Percentiles rank a stretch among this genome's conserved stretches.
Evolutionary conservation across 2,888 invertebrate species (phyloP).

Genomic region (Mesoligia furuncula): DNA sequence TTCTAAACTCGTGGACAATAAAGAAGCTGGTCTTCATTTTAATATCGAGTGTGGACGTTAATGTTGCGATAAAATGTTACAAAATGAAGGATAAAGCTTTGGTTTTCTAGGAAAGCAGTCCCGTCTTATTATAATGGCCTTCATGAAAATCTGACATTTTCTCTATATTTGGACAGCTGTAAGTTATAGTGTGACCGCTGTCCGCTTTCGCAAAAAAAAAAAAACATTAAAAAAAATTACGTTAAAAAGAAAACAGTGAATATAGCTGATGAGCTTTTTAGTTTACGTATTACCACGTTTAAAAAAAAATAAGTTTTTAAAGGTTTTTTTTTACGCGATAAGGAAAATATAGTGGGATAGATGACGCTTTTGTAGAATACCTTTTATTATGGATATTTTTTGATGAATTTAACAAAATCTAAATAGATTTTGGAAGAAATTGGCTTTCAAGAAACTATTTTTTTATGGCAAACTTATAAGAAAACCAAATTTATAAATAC

Average conservation of each 20-base stretch:
- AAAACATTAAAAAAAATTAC: too few species aligned
- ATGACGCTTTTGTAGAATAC: background rate
- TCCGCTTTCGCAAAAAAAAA: too few species aligned
- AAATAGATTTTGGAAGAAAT: background rate
- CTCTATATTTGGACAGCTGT: too few species aligned
- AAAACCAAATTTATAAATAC: background rate
- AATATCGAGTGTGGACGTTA: conserved; percentile 45
- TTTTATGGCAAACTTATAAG: background rate
- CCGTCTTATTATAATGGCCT: background rate
- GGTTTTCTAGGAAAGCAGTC: background rate
- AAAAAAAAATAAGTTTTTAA: too few species aligned
- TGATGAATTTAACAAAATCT: background rate
- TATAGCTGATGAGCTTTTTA: too few species aligned
- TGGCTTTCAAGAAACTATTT: background rate
- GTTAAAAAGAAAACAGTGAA: too few species aligned
- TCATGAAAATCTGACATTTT: background rate
- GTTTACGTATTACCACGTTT: too few species aligned
- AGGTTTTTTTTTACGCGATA: background rate
- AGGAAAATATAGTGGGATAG: background rate
- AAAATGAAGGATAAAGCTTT: conserved; percentile 1
- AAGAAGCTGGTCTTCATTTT: conserved; percentile 46
- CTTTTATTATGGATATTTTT: background rate
- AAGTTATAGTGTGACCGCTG: too few species aligned
- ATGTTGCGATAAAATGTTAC: conserved; percentile 38
- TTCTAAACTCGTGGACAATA: conserved; percentile 51